Percentiles rank a stretch among this genome's conserved stretches.
Conservation (phyloP, 2,113 vertebrate species). For the Tapirus terrestris region DNA sequence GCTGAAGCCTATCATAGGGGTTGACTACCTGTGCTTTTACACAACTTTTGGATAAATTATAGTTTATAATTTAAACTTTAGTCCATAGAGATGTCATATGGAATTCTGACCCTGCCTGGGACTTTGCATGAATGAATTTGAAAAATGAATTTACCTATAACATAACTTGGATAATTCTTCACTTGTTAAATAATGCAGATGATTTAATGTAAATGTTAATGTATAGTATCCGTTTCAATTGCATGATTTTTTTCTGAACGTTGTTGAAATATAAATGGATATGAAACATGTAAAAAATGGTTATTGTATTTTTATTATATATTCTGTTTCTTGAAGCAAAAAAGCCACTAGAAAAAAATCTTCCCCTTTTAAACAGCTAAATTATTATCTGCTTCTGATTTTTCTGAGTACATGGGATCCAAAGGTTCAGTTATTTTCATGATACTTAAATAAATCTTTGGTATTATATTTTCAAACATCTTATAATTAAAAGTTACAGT, state of each 20-base stretch:
- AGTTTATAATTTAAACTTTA: slow-evolving; percentile 17
- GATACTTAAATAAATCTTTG: background rate
- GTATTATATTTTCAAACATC: background rate
- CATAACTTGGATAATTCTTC: background rate
- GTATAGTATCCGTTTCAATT: background rate
- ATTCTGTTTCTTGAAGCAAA: background rate
- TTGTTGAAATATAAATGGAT: background rate
- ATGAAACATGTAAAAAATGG: background rate
- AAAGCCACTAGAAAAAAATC: background rate
- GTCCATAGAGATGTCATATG: background rate
- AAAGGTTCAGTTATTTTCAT: background rate
- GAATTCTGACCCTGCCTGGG: background rate
- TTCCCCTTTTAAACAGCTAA: background rate
- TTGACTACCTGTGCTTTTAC: background rate
- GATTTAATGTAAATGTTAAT: background rate
- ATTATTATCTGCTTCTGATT: background rate
- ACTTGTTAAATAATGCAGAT: background rate
- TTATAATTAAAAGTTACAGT: background rate
- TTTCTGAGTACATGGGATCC: background rate
- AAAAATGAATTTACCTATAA: background rate
- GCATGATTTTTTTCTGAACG: too few species aligned
- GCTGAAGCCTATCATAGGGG: background rate
- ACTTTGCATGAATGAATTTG: background rate
- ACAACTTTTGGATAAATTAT: background rate
- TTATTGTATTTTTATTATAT: background rate